A percentile compares a stretch with the other conserved stretches of the same genome.
Evolutionary conservation across 2,113 vertebrate genomes (phyloP).

Genomic region (Gadus macrocephalus): DNA sequence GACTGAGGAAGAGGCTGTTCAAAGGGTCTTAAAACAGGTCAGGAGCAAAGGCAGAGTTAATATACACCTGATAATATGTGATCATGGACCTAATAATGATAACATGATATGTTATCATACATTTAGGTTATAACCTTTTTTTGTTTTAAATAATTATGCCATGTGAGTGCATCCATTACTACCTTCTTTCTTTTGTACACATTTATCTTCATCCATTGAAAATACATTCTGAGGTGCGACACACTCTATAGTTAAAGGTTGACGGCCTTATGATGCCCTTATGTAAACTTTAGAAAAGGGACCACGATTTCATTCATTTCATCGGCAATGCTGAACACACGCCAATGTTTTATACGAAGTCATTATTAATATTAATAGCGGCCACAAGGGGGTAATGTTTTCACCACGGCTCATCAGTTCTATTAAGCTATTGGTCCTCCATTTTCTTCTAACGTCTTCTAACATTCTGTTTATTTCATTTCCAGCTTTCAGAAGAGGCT

Average conservation of each 20-base stretch:
- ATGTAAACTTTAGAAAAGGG: too few species aligned
- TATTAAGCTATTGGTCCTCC: background rate
- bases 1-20: slow-evolving; percentile 83
- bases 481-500: slow-evolving; percentile 87
- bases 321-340: background rate
- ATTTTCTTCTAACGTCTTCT: background rate
- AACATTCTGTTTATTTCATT: slow-evolving; percentile 19
- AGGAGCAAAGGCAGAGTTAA: background rate
- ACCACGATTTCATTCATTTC: too few species aligned
- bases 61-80: too few species aligned
- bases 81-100: too few species aligned
- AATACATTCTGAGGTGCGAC: too few species aligned
- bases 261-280: background rate
- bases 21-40: slow-evolving; percentile 85
- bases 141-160: background rate
- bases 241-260: background rate
- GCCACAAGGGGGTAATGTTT: slow-evolving; percentile 59
- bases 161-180: background rate
- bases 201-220: too few species aligned
- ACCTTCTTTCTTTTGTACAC: background rate
- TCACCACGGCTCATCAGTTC: slow-evolving; percentile 8
- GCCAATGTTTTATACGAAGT: background rate
- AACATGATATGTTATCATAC: background rate
- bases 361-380: background rate
- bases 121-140: background rate